Evolutionary conservation across 2,888 invertebrate species (phyloP), one percentile per base, ranked within the genome.

Genomic region (Acronicta psi): DNA sequence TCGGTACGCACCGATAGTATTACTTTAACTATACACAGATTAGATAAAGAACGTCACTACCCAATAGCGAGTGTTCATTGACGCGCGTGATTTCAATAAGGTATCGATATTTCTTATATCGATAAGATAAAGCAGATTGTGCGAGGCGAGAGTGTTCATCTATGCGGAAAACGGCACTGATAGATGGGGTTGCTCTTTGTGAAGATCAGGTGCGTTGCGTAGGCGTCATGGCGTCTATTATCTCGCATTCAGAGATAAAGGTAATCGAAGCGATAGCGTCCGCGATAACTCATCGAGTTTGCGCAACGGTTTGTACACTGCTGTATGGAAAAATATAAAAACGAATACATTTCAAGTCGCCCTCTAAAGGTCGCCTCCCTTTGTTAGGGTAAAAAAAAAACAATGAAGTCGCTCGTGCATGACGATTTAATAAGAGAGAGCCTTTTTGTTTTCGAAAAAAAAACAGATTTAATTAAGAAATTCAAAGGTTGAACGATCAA

Each of bases 81-180:
- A 66, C 75, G 86, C 91, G 88, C 92, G 92, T 92, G 91, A 93
- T 91, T 90, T 84, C 69, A 75, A 73, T 31, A 41, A 79, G 69
- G 69, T 83, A 86, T 86, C 87, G 86, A 88, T 85, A 75, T 82
- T 80, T 82, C 74, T 82, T 77, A 60, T 73, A 80, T 87, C 84
- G 89, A 91, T 90, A 90, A 91, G 86, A 87, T 88, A 82, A 73
- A 63, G 59, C 58, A 80, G 80, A 75, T 77, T 79, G 63, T 46
- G 73, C 67, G 80, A 80, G 53, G 71, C 80, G 78, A 77, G 82
- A 83, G 82, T 73, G 68, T 80, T 83, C 86, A 84, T 86, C 87
- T 86, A 81, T 73, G 82, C 73, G 75, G 79, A 73, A 75, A 80
- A 79, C 75, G 68, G 72, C 71, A 83, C 81, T 80, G 76, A 64